Evolutionary conservation across 2,888 invertebrate genomes (phyloP).

Genomic region (Dimorphilus gyrociliatus): DNA sequence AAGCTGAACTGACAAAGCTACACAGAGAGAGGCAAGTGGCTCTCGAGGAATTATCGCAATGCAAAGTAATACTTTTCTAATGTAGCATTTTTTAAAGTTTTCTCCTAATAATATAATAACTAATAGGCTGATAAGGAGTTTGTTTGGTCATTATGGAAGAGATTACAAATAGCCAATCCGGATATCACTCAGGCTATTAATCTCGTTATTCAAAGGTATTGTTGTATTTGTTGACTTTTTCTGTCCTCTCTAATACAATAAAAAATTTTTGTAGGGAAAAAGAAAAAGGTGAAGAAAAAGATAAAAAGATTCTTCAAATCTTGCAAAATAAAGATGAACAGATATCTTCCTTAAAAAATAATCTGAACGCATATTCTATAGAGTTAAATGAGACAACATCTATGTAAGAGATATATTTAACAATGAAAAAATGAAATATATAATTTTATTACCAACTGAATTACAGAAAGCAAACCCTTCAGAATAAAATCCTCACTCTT

Average conservation of each 20-base stretch:
- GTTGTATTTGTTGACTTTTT: background rate
- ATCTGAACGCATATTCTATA: constrained; percentile 15
- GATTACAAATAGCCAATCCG: constrained; percentile 33
- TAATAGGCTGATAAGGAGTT: constrained; percentile 38
- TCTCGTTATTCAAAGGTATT: constrained; percentile 31
- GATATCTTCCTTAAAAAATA: constrained; percentile 23
- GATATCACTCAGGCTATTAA: constrained; percentile 34
- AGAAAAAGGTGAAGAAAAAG: constrained; percentile 32
- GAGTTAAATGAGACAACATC: no score
- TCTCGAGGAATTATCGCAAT: no score
- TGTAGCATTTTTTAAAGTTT: no score
- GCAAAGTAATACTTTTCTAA: no score
- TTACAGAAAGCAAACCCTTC: no score
- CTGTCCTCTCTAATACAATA: background rate
- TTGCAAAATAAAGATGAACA: constrained; percentile 31
- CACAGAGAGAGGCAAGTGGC: no score
- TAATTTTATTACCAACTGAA: no score
- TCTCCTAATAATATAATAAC: no score
- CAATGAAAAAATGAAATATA: no score
- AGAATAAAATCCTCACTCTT: no score
- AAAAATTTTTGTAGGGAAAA: constrained; percentile 22
- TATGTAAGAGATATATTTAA: no score
- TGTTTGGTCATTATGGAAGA: constrained; percentile 38
- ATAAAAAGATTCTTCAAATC: constrained; percentile 31
- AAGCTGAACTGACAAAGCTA: no score